Conservation (phyloP, 2,113 vertebrate genomes). For the Catharus fuscescens region DNA sequence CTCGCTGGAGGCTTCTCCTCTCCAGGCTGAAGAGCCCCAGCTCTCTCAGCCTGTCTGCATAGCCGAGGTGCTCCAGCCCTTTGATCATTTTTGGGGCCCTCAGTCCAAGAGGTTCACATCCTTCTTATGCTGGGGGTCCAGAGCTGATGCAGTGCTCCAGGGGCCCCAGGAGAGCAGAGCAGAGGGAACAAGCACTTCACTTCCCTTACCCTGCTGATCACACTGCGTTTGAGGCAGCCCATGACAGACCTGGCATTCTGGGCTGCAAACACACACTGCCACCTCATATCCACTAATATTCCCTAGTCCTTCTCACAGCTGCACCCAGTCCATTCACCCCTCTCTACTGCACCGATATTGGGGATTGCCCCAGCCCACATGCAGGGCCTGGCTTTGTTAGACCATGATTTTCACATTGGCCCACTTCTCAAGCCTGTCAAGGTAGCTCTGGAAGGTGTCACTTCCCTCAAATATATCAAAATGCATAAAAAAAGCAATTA, state of each 20-base stretch:
- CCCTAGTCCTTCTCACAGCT: neutral
- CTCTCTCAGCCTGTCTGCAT: neutral
- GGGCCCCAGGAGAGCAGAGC: too few species aligned
- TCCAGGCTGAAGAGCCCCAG: neutral
- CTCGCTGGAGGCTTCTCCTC: neutral
- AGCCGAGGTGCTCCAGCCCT: neutral
- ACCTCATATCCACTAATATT: neutral
- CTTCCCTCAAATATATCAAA: neutral
- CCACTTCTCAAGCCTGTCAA: neutral
- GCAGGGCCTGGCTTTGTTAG: neutral
- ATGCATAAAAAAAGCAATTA: neutral
- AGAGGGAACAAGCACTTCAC: neutral
- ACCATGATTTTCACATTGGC: neutral
- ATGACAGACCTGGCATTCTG: neutral
- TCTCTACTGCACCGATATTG: neutral
- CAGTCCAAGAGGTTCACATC: neutral
- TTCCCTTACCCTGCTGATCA: neutral
- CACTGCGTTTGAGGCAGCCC: accelerated
- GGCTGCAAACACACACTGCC: neutral
- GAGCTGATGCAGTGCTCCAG: neutral
- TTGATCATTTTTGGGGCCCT: neutral
- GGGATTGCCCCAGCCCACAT: accelerated
- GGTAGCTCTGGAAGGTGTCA: neutral
- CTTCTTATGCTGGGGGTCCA: neutral
- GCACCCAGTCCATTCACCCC: neutral